Conservation (phyloP, 2,113 vertebrate species). For the Centropus unirufus region DNA sequence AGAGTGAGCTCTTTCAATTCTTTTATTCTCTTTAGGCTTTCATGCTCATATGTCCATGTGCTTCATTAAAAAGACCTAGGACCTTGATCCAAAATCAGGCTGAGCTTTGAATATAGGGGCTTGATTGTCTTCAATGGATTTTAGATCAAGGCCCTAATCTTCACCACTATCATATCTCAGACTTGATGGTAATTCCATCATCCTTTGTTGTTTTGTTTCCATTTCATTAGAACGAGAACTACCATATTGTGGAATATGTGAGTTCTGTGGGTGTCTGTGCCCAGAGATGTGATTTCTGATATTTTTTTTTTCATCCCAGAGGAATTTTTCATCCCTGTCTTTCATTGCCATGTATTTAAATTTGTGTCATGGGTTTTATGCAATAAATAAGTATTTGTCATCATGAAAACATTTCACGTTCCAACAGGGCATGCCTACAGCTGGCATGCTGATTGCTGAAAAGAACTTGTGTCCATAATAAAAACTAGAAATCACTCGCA, state of each 20-base stretch:
- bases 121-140: constrained; percentile 15
- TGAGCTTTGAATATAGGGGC: background rate
- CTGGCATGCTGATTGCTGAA: constrained; percentile 54
- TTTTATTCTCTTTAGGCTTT: constrained; percentile 63
- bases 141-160: constrained; percentile 59
- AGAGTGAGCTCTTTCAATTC: constrained; percentile 48
- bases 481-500: constrained; percentile 60
- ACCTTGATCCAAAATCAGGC: constrained; percentile 48
- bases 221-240: constrained; percentile 43
- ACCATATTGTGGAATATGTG: constrained; percentile 66
- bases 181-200: constrained; percentile 11
- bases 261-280: constrained; percentile 32
- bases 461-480: constrained; percentile 55
- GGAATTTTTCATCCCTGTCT: constrained; percentile 32
- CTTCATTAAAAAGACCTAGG: constrained; percentile 23
- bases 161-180: background rate
- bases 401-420: constrained; percentile 45
- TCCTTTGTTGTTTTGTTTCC: constrained; percentile 22
- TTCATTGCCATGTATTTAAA: constrained; percentile 40
- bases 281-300: background rate
- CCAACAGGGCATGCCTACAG: constrained; percentile 24
- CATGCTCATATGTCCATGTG: constrained; percentile 6
- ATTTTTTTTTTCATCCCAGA: constrained; percentile 12
- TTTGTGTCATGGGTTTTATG: constrained; percentile 30
- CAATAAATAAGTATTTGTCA: constrained; percentile 39